Evolutionary conservation across 92 coral and sea anemone species (phyloP), one percentile per base, ranked within the genome.

Genomic region (Heteractis magnifica): DNA sequence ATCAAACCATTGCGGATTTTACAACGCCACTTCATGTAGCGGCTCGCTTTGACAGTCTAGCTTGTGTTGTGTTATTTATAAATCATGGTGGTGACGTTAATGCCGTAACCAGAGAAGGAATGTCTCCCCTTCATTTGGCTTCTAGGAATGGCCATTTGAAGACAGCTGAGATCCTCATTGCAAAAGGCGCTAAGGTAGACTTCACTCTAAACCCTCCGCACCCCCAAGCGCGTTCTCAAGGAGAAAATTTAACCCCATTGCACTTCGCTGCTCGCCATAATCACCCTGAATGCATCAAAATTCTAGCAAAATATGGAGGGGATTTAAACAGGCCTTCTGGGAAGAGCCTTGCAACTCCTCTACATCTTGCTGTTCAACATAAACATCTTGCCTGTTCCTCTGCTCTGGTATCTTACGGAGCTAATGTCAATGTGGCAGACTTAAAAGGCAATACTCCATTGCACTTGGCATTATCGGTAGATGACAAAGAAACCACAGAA

Each of bases 191-290:
- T 7, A 86, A 83, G 12, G 86, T 84, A 11, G 82, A 90, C 34
- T 79, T 60, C 52, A 62, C 80, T 73, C 71, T 90, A 19, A 85
- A 84, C 41, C 86, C 88, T 8, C 77, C 81, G 75, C 80, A 60
- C 9, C 72, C 82, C 10, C 78, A 78, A 65, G 16, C 91, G 65
- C 88, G 81, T 8, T 77, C 86, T 8, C 83, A 76, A 2, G 82
- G 79, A 8, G 93, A 90, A 56, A 82, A 88, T n/a, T 80, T 90
- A 62, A 72, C 83, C 77, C 88, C 93, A 6, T 77, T 90, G 34
- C 93, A 90, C 82, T 90, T 87, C 82, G 87, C 90, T 2, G 93
- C 93, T 3, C 88, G 88, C 11, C 93, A 90, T 75, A 90, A 90
- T n/a, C 93, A 90, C 60, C 62, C 88, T 19, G 88, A 90, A 48